phyloP scores from a whole-genome alignment of 2,113 vertebrate genomes.

The Notothenia rossii region DNA sequence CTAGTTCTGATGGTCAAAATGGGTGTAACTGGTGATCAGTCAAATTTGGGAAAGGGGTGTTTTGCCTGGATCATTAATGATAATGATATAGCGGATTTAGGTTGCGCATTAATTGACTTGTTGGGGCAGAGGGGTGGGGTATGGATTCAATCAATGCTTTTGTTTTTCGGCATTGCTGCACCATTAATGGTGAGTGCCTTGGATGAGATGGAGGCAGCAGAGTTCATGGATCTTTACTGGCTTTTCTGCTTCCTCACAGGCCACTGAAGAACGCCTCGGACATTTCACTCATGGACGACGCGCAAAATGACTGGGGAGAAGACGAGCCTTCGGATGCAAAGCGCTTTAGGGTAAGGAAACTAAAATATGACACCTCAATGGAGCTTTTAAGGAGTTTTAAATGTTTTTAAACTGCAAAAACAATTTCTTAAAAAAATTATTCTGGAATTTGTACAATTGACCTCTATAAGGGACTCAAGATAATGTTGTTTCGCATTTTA shows the following conservation, averaged over 20 bases:
- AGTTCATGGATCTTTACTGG: slow-evolving; percentile 44
- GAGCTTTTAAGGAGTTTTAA: neutral
- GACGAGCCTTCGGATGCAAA: slow-evolving; percentile 91
- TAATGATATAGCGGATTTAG: slow-evolving; percentile 65
- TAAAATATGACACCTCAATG: neutral
- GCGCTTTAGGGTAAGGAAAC: slow-evolving; percentile 91
- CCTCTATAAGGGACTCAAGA: neutral
- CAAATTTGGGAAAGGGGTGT: slow-evolving; percentile 37
- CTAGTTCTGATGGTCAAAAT: slow-evolving; percentile 23
- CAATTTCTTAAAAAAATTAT: neutral
- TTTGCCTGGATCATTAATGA: slow-evolving; percentile 57
- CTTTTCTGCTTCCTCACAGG: slow-evolving; percentile 80
- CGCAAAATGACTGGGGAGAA: slow-evolving; percentile 94
- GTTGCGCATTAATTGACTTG: slow-evolving; percentile 67
- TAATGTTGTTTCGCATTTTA: neutral
- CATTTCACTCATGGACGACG: slow-evolving; percentile 94
- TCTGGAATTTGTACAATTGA: neutral
- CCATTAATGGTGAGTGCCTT: slow-evolving; percentile 35
- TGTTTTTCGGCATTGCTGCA: slow-evolving; percentile 61
- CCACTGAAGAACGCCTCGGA: slow-evolving; percentile 94
- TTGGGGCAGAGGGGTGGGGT: slow-evolving; percentile 61
- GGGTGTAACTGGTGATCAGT: slow-evolving; percentile 20
- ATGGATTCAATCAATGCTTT: slow-evolving; percentile 66
- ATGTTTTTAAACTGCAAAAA: neutral
- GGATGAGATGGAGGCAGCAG: slow-evolving; percentile 35